Evolutionary conservation across 2,113 vertebrate species (phyloP), one percentile per base, ranked within the genome.

Genomic region (Crypturellus undulatus): DNA sequence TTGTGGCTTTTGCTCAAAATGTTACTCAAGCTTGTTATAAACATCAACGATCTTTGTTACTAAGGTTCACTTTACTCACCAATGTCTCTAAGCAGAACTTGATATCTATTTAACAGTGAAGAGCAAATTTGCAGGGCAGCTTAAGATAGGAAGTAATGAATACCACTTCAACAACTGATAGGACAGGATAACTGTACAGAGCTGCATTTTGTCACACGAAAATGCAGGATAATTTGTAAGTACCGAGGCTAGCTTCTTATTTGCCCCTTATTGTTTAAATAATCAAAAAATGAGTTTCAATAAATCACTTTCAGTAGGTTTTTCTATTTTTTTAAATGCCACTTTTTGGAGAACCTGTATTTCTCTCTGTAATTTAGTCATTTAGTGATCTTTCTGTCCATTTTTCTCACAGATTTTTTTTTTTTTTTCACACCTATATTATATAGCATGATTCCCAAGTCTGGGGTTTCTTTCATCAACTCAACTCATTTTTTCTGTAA

Each of bases 141-240:
- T 95, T 92, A 93, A 93, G 92, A 94, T 93, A 87, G 91, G 77
- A 89, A 96, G 84, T 78, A 93, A 95, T 68, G 65, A 92, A 92
- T 34, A 68, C 14, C 72, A 43, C 91, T 84, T 89, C 80, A 81
- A 87, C 79, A 88, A 84, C 22, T 12, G 72, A 90, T 71, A 86
- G 72, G 83, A 71, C 26, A 34, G 22, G 51, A 62, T 81, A 83
- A 93, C 64, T 78, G 77, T 71, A 51, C 63, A 51, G 51, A 90
- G 77, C 65, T 90, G 69, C 85, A 90, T 65, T 60, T 59, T 88
- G 69, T 75, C 76, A 71, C 72, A 78, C 16, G 28, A 47, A 90
- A 83, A 87, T 43, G 38, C 51, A 38, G 6, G 18, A 88, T 38
- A 75, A 88, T 51, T 59, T 25, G 40, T 32, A 88, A 93, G 79